phyloP scores from a whole-genome alignment of 2,113 vertebrate genomes.

The Lamprotornis superbus region DNA sequence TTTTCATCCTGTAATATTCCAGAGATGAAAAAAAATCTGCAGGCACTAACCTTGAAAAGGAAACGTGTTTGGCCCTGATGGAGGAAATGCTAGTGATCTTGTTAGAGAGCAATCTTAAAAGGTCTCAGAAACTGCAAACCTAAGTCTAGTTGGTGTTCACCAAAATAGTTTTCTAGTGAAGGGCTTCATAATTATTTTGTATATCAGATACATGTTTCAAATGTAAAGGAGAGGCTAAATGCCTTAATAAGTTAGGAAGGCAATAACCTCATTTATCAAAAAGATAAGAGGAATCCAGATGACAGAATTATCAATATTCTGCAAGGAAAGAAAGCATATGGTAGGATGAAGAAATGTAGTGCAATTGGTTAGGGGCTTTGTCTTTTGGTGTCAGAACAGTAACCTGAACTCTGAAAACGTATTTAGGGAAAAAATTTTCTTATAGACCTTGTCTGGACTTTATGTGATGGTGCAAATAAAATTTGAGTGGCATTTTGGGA shows the following conservation, averaged over 20 bases:
- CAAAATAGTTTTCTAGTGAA: not conserved
- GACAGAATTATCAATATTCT: slow-evolving; percentile 38
- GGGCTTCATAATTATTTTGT: not conserved
- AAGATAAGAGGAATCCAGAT: not conserved
- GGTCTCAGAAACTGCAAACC: not conserved
- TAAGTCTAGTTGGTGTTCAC: not conserved
- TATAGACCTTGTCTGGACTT: not conserved
- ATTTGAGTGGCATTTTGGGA: not conserved
- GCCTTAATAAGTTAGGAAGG: not conserved
- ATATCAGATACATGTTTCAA: not conserved
- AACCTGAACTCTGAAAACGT: not conserved
- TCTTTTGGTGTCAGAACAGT: not conserved
- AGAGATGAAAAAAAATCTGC: not conserved
- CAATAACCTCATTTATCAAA: slow-evolving; percentile 18
- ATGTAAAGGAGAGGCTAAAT: not conserved
- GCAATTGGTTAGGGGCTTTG: not conserved
- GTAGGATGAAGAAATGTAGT: not conserved
- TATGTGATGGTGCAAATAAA: not conserved
- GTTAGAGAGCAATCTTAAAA: not conserved
- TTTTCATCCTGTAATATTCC: not conserved
- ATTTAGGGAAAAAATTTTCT: not conserved
- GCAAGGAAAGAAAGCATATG: not conserved
- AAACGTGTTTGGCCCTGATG: not conserved
- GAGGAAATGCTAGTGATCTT: not conserved
- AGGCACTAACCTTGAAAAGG: not conserved